A percentile compares a stretch with the other conserved stretches of the same genome.
phyloP scores from a whole-genome alignment of 2,113 vertebrate genomes.

The Podarcis cretensis region DNA sequence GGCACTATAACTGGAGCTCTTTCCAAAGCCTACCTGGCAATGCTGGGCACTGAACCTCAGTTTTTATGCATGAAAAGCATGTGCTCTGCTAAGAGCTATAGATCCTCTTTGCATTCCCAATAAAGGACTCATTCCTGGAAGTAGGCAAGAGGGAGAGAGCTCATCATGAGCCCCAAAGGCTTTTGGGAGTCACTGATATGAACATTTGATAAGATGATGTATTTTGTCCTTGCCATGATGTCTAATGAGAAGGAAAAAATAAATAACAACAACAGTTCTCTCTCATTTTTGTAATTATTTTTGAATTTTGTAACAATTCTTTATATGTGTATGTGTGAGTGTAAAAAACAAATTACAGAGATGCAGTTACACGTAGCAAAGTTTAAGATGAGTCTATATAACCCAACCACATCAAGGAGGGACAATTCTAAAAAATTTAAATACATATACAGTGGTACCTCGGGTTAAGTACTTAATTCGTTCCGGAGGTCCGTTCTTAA shows the following conservation, averaged over 20 bases:
- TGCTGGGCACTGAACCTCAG: neutral
- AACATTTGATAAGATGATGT: neutral
- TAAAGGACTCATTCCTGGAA: neutral
- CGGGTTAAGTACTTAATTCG: no score
- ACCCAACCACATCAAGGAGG: no score
- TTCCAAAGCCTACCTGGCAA: neutral
- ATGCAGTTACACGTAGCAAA: no score
- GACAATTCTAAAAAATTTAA: neutral
- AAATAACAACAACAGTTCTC: neutral
- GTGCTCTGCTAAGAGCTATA: neutral
- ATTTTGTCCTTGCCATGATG: neutral
- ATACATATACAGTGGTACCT: neutral
- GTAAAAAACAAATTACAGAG: no score
- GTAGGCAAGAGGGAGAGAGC: neutral
- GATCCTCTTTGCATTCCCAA: neutral
- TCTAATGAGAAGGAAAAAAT: neutral
- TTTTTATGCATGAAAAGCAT: neutral
- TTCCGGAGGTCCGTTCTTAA: no score
- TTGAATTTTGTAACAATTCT: no score
- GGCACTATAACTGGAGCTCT: neutral
- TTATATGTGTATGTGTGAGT: no score
- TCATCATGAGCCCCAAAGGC: neutral
- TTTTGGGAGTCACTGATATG: neutral
- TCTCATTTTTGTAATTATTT: no score
- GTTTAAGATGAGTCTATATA: no score